These are phyloP conservation scores for Sceliomorpha sp. DNA, from an alignment of 2,888 invertebrate species.

Conservation along the genomic window DNA sequence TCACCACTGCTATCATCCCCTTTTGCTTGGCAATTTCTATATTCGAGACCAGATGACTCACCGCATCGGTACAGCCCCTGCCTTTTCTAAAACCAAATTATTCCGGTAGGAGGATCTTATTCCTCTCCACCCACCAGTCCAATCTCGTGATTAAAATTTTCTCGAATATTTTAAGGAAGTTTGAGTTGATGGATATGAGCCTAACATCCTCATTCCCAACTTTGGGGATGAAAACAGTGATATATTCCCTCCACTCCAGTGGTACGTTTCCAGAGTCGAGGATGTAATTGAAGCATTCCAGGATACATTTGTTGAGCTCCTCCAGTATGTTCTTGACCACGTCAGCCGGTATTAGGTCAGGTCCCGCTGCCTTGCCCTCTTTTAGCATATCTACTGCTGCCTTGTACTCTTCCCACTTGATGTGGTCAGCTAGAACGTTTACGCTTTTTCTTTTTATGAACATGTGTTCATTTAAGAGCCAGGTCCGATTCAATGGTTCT, in stretches of 20 bases:
- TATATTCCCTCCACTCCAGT: neutral
- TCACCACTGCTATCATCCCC: too few relatives aligned
- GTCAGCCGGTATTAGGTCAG: constrained; percentile 16
- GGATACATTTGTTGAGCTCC: neutral
- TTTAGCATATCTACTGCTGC: neutral
- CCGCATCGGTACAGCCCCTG: neutral
- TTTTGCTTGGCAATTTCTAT: too few relatives aligned
- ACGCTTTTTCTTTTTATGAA: neutral
- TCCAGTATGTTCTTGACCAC: constrained; percentile 2
- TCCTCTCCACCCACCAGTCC: constrained; percentile 4
- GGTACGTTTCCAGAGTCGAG: neutral
- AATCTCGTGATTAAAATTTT: constrained; percentile 5
- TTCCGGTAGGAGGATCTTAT: neutral
- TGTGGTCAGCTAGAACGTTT: neutral
- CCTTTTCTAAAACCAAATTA: constrained; percentile 4
- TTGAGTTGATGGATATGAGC: constrained; percentile 27
- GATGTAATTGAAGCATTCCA: constrained; percentile 7
- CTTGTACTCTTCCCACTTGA: constrained; percentile 1
- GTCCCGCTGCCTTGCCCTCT: constrained; percentile 15
- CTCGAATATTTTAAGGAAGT: constrained; percentile 19
- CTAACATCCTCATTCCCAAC: neutral
- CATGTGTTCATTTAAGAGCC: constrained; percentile 2
- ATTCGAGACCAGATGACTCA: neutral
- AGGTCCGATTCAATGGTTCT: neutral
- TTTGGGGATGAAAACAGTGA: constrained; percentile 28